A percentile compares a stretch with the other conserved stretches of the same genome.
These are phyloP conservation scores for Enchytraeus crypticus DNA, from an alignment of 2,888 invertebrate genomes.

Conservation along the genomic window DNA sequence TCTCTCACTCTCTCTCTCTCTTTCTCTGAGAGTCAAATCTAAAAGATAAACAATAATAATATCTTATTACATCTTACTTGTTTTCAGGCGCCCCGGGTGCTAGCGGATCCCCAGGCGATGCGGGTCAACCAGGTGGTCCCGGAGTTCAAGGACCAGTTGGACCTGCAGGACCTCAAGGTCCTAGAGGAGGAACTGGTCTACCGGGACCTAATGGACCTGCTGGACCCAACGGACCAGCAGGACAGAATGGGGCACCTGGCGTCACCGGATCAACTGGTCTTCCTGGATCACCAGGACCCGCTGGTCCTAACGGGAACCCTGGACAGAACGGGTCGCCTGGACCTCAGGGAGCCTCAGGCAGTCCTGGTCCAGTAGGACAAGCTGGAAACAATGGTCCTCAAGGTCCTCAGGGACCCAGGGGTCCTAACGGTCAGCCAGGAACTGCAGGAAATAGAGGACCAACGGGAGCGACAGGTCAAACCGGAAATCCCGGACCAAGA, in stretches of 20 bases:
- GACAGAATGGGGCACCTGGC: conserved; percentile 15
- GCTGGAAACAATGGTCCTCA: conserved; percentile 14
- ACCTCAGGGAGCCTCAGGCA: conserved; percentile 7
- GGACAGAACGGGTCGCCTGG: conserved; percentile 9
- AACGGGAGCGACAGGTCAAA: conserved; percentile 14
- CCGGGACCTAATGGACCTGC: conserved; percentile 10
- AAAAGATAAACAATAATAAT: no score
- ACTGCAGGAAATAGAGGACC: conserved; percentile 6
- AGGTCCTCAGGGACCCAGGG: conserved; percentile 10
- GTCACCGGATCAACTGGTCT: conserved; percentile 9
- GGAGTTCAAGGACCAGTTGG: conserved; percentile 19
- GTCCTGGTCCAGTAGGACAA: conserved; percentile 6
- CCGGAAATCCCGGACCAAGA: conserved; percentile 16
- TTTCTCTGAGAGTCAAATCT: no score
- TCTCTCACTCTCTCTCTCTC: no score
- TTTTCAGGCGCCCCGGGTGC: background rate
- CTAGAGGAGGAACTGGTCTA: conserved; percentile 14
- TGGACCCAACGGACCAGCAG: conserved; percentile 6
- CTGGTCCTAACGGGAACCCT: conserved; percentile 4
- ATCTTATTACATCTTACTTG: no score
- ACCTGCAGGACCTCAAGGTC: conserved; percentile 18
- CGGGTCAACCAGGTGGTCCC: background rate
- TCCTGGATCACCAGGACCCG: conserved; percentile 4
- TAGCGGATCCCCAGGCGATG: background rate
- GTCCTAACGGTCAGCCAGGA: conserved; percentile 11